Base-by-base conservation (phyloP, 1,140 invertebrate genomes). In the Archegozetes longisetosus region DNA sequence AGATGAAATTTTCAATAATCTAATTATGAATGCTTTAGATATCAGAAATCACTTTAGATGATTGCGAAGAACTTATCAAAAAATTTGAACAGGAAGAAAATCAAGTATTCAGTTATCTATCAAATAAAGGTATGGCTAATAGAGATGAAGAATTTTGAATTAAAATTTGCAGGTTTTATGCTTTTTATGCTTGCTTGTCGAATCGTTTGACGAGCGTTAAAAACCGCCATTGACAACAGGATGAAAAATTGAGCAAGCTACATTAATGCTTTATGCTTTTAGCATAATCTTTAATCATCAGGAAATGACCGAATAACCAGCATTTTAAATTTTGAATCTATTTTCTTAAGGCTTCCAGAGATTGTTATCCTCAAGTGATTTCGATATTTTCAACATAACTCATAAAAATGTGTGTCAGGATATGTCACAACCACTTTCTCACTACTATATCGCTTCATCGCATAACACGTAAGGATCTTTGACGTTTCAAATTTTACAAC, bases 381-480 rank as follows among this genome's bases (percentile, higher is more conserved):
- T 73, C 58, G 68, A 76, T 56, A 63, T 76, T 22, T 74, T 73
- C 61, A 69, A 73, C 54, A 48, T 55, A 17, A 56, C 67, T 28
- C 70, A 75, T 55, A 61, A 64, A 46, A 66, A 58, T 14, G 72
- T 81, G 14, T 76, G 74, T 64, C 78, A 81, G 64, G 78, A 82
- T 66, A 83, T 82, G 81, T 73, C 64, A 13, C 74, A 76, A 55
- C 81, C 82, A 3, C 66, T 84, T 25, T 68, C 72, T 48, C 74
- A 82, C 66, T 83, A 84, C 66, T 83, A 76, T 66, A 80, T 83
- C 48, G 75, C 79, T 9, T 77, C 79, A 12, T 83, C 81, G 20
- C 78, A 82, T 67, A 82, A 83, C 66, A 81, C 80, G 76, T 80
- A 66, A n/a, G n/a, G n/a, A n/a, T n/a, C n/a, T n/a, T n/a, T n/a